Percentiles rank a stretch among this genome's conserved stretches.
Evolutionary conservation across 2,113 vertebrate species (phyloP).

Genomic region (Corydoras maculifer): DNA sequence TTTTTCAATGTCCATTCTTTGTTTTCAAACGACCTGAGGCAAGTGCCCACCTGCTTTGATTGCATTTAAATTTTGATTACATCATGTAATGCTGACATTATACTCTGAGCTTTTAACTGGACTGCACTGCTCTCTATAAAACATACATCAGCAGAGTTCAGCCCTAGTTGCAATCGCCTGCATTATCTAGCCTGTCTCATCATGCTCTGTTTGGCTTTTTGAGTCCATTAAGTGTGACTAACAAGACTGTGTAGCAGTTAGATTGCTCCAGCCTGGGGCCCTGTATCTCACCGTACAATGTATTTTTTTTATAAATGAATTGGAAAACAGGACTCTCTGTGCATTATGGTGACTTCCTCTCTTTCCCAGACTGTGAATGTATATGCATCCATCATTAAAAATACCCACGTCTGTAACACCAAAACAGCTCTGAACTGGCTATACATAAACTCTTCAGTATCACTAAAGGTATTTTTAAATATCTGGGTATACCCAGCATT

Average conservation of each 20-base stretch:
- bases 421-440: too few species aligned
- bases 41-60: too few species aligned
- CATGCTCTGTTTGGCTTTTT: slow-evolving; percentile 59
- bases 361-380: slow-evolving; percentile 46
- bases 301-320: slow-evolving; percentile 48
- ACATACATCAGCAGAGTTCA: slow-evolving; percentile 15
- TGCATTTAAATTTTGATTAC: too few species aligned
- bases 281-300: slow-evolving; percentile 54
- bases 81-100: too few species aligned
- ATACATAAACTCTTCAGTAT: too few species aligned
- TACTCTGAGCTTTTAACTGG: neutral
- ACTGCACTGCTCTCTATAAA: neutral
- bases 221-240: slow-evolving; percentile 46
- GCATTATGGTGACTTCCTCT: neutral
- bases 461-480: too few species aligned
- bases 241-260: slow-evolving; percentile 51
- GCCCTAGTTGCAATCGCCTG: slow-evolving; percentile 22
- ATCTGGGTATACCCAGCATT: too few species aligned
- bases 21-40: too few species aligned
- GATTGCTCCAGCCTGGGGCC: slow-evolving; percentile 57
- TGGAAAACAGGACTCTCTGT: neutral
- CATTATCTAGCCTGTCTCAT: slow-evolving; percentile 56
- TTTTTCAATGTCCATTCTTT: too few species aligned
- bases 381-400: too few species aligned
- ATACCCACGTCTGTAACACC: too few species aligned